Percentiles rank a stretch among this genome's conserved stretches.
These are phyloP conservation scores for Dolichotis patagonum DNA, from an alignment of 2,113 vertebrate genomes.

Conservation along the genomic window DNA sequence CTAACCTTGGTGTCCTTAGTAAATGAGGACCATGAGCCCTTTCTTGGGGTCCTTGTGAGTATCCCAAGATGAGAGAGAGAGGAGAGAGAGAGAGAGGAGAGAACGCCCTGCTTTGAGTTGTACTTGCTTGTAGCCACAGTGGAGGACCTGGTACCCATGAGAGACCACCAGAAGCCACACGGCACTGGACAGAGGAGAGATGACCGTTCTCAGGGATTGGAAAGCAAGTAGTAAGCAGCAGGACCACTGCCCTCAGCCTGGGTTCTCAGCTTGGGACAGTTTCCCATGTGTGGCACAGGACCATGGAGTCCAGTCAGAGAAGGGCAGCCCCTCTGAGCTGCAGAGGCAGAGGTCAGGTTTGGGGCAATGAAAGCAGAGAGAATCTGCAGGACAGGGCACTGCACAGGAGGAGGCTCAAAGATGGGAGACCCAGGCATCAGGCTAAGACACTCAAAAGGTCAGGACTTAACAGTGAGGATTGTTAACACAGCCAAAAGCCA, in stretches of 20 bases:
- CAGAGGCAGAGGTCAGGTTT: background rate
- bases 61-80: background rate
- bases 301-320: background rate
- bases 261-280: no score
- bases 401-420: background rate
- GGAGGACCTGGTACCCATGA: background rate
- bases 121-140: background rate
- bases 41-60: background rate
- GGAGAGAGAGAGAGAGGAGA: background rate
- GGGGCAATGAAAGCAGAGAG: background rate
- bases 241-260: background rate
- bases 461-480: fast-evolving
- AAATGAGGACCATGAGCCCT: background rate
- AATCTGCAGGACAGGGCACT: background rate
- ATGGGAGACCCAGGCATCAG: fast-evolving
- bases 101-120: background rate
- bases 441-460: background rate
- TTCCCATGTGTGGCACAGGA: background rate
- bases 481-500: background rate
- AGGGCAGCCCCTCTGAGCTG: background rate
- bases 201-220: background rate
- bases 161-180: background rate
- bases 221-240: background rate
- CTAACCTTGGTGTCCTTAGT: background rate
- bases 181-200: background rate